Evolutionary conservation across 2,888 invertebrate species (phyloP).

Genomic region (Gymnocheta viridis): DNA sequence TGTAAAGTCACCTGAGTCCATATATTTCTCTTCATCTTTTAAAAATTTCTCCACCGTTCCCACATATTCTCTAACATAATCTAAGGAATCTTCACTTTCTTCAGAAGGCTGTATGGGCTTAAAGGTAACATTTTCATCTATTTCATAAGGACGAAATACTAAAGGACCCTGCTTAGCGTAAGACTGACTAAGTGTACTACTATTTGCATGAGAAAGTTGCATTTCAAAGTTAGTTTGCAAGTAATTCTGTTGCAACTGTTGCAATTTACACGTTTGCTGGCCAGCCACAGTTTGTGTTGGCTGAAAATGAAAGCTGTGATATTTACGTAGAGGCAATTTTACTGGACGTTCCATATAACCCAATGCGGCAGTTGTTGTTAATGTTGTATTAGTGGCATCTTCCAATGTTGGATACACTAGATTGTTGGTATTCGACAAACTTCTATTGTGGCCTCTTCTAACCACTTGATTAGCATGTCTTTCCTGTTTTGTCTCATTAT

Average conservation of each 20-base stretch:
- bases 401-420: constrained; percentile 3
- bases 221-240: constrained; percentile 34
- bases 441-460: constrained; percentile 44
- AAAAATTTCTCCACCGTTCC: constrained; percentile 49
- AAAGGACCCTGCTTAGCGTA: constrained; percentile 74
- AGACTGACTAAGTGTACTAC: constrained; percentile 3
- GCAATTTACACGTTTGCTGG: constrained; percentile 72
- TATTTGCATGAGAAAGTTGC: not conserved
- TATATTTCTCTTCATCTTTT: constrained; percentile 53
- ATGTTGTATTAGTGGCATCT: constrained; percentile 39
- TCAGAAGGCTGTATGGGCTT: constrained; percentile 80
- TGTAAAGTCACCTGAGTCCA: constrained; percentile 66
- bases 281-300: constrained; percentile 80
- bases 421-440: constrained; percentile 57
- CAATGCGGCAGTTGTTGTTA: constrained; percentile 50
- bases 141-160: constrained; percentile 77
- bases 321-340: constrained; percentile 81
- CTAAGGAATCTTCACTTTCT: constrained; percentile 64
- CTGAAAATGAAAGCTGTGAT: constrained; percentile 82
- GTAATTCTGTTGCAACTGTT: constrained; percentile 33
- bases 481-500: constrained; percentile 8
- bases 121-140: constrained; percentile 80
- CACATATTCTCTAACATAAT: constrained; percentile 55
- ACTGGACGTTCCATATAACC: constrained; percentile 75
- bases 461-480: constrained; percentile 33